Conservation (phyloP, 2,797 vertebrate species). For the Crocidura indochinensis region DNA sequence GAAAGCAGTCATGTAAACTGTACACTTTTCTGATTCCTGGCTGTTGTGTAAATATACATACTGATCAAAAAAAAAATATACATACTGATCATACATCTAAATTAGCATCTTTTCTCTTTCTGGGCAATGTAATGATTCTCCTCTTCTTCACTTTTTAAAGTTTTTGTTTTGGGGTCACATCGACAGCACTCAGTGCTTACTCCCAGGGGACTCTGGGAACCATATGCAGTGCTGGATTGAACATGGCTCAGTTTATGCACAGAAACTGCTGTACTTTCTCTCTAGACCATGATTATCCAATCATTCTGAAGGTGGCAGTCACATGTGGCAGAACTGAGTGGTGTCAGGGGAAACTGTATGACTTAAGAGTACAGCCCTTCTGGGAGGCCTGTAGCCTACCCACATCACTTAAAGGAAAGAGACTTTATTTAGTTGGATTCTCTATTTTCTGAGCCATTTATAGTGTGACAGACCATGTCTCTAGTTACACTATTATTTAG, state of each 20-base stretch:
- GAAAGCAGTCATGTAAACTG: background rate
- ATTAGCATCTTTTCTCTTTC: no score
- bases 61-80: background rate
- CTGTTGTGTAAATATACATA: background rate
- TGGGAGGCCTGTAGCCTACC: background rate
- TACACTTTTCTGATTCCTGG: background rate
- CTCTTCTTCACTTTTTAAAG: no score
- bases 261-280: no score
- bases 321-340: background rate
- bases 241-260: no score
- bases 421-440: background rate
- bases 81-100: no score
- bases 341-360: background rate
- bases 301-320: constrained; percentile 15
- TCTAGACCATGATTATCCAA: background rate
- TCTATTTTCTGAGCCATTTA: constrained; percentile 42
- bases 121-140: no score
- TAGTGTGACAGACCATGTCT: constrained; percentile 5
- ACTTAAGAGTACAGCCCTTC: background rate
- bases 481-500: background rate
- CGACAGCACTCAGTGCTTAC: no score
- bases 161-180: no score
- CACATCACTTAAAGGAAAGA: background rate
- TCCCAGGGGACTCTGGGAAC: no score
- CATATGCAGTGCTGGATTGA: no score